Percentiles rank a stretch among this genome's conserved stretches.
Evolutionary conservation across 2,797 vertebrate genomes (phyloP).

Genomic region (Psittacula derbiana): DNA sequence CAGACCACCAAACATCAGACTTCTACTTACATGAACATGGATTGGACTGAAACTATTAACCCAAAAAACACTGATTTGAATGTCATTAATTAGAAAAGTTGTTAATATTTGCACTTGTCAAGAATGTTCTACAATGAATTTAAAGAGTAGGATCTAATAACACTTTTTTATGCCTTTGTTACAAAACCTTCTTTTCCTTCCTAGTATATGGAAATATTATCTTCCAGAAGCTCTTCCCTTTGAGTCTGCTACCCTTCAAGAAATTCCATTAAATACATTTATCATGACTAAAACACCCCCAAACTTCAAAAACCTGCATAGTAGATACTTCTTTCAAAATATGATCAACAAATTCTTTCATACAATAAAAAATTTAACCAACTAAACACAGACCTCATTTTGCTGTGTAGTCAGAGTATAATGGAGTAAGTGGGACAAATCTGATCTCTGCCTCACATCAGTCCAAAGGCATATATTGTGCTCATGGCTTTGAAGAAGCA

Average conservation of each 20-base stretch:
- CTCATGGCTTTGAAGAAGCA: background rate
- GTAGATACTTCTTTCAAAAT: background rate
- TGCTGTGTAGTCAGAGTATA: background rate
- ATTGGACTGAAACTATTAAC: background rate
- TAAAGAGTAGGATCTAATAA: background rate
- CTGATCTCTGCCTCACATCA: background rate
- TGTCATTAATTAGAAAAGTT: background rate
- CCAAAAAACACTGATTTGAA: background rate
- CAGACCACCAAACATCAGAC: background rate
- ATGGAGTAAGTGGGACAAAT: background rate
- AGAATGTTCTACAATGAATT: background rate
- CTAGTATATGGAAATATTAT: background rate
- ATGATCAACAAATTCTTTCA: background rate
- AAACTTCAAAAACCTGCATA: background rate
- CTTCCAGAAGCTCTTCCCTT: background rate
- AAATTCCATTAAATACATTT: background rate
- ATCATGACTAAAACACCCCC: background rate
- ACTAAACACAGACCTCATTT: background rate
- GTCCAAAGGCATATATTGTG: too few species aligned
- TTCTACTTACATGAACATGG: background rate
- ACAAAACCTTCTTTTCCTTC: background rate
- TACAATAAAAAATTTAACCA: background rate
- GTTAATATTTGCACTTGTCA: background rate
- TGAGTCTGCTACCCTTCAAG: background rate
- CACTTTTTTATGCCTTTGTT: background rate